Percentiles rank a stretch among this genome's conserved stretches.
Conservation (phyloP, 2,113 vertebrate species). For the Eptesicus fuscus region DNA sequence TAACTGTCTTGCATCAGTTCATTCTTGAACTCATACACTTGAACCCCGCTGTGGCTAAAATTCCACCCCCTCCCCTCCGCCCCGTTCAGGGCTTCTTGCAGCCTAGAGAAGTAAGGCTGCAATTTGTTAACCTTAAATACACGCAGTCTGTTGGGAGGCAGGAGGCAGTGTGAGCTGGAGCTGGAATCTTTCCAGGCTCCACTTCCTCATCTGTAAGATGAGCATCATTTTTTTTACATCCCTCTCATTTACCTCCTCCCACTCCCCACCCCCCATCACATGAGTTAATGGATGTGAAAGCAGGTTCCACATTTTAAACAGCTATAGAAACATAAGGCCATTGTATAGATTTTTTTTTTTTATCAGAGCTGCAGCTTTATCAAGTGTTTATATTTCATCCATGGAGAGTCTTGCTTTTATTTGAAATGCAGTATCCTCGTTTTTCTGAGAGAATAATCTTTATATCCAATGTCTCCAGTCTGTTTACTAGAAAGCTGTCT, state of each 20-base stretch:
- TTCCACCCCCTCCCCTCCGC: not conserved
- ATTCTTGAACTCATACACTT: not conserved
- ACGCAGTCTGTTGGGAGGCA: not conserved
- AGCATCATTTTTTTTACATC: not conserved
- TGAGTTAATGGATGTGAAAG: slow-evolving; percentile 36
- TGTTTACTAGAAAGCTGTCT: slow-evolving; percentile 39
- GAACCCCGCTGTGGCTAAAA: not conserved
- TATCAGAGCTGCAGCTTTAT: slow-evolving; percentile 26
- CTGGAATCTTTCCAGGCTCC: not conserved
- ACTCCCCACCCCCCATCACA: not conserved
- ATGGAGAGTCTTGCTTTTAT: slow-evolving; percentile 48
- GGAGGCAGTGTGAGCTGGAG: not conserved
- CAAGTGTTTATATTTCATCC: slow-evolving; percentile 41
- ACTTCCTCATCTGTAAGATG: not conserved
- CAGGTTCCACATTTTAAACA: slow-evolving; percentile 14
- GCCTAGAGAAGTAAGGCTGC: not conserved
- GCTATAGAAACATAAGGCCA: not conserved
- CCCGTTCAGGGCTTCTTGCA: not conserved
- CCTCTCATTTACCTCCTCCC: not conserved
- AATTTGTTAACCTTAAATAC: not conserved
- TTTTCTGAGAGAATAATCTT: slow-evolving; percentile 52
- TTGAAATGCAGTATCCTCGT: slow-evolving; percentile 19
- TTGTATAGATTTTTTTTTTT: slow-evolving; percentile 40
- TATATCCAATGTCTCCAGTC: slow-evolving; percentile 47
- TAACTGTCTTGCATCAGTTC: not conserved